Conservation (phyloP, 1,140 invertebrate species). For the Cherax destructor region DNA sequence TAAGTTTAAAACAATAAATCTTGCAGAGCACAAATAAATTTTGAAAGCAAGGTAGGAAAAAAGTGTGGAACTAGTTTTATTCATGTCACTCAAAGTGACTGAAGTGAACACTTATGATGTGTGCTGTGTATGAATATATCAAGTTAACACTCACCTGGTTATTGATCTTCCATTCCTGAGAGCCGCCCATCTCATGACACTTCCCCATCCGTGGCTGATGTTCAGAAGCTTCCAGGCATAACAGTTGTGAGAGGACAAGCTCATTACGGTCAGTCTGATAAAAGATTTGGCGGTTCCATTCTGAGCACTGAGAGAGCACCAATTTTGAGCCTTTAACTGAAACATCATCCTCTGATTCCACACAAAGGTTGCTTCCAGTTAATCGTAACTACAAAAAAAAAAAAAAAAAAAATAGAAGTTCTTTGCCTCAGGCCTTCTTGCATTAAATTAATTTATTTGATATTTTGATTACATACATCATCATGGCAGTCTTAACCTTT, state of each 20-base stretch:
- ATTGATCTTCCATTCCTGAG: conserved; percentile 91
- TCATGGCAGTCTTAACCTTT: too few relatives aligned
- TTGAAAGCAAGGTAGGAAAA: too few relatives aligned
- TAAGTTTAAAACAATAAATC: too few relatives aligned
- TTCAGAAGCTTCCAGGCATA: conserved; percentile 88
- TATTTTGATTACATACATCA: too few relatives aligned
- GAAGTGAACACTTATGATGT: too few relatives aligned
- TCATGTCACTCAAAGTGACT: too few relatives aligned
- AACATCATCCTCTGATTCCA: conserved; percentile 86
- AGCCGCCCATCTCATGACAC: conserved; percentile 92
- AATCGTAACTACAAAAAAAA: conserved; percentile 80
- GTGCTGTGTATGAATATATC: too few relatives aligned
- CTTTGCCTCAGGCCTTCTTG: too few relatives aligned
- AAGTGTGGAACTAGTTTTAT: too few relatives aligned
- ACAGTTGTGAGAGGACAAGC: conserved; percentile 87
- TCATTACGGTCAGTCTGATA: conserved; percentile 89
- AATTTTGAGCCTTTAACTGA: conserved; percentile 86
- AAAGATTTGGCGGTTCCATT: conserved; percentile 62
- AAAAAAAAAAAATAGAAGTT: too few relatives aligned
- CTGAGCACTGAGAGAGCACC: conserved; percentile 81
- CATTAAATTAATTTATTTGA: too few relatives aligned
- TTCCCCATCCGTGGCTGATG: conserved; percentile 85
- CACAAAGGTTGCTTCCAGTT: conserved; percentile 83
- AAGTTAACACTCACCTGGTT: conserved; percentile 78
- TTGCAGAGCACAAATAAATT: too few relatives aligned